Base-by-base conservation (phyloP, 2,888 invertebrate genomes). In the Abrostola tripartita region DNA sequence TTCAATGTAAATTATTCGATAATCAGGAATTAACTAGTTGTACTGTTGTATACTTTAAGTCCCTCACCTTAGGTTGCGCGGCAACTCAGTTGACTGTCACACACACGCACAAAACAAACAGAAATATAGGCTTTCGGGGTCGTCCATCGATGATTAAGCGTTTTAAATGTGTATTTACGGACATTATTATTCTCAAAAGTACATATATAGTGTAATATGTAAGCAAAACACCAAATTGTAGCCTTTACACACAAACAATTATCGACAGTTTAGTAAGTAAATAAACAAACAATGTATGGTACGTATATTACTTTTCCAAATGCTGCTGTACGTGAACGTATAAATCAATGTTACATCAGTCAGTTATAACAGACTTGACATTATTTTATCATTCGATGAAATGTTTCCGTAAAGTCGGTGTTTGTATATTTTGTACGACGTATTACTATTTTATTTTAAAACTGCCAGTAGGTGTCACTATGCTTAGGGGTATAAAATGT, bases 221-320 rank as follows among this genome's bases (percentile, higher is more conserved):
- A 92, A 92, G 89, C 84, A 85, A 87, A 92, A 93, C 93, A 93
- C 93, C 93, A 93, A 93, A 86, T 84, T 76, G 86, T 92, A 92
- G 92, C 90, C 90, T 92, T 90, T 85, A 85, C 84, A 79, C 64
- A 57, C 62, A 71, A 40, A 61, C 60, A 63, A 55, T 61, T 50
- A 68, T 59, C 65, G 62, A 70, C 37, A 50, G 53, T 37, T 63
- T 79, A 74, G 71, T 76, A 76, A 65, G 59, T 76, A 70, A 59
- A 79, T 70, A 71, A 67, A 74, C 62, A 71, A 69, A 53, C 64
- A 66, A 61, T 50, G 57, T 65, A 66, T 55, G 65, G 60, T 65
- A 65, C 55, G 66, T 74, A 64, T 38, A 50, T 63, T 60, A 73
- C 65, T 63, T 61, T 75, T 71, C 56, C 63, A 66, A 74, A 49